These are phyloP conservation scores for Enteromius treurensis DNA, from an alignment of 2,797 vertebrate species.

Conservation along the genomic window DNA sequence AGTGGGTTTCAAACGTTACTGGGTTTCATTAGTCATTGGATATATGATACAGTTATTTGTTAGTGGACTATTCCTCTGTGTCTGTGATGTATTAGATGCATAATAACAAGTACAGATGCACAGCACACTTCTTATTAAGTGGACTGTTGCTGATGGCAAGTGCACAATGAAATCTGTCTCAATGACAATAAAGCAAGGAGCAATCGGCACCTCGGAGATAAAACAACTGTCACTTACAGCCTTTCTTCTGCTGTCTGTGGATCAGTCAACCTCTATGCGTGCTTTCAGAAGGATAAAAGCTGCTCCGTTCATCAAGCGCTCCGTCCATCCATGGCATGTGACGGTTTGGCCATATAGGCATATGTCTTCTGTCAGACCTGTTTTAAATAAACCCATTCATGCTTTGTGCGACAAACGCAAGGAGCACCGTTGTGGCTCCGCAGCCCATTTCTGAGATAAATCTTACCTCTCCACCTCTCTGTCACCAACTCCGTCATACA, in stretches of 20 bases:
- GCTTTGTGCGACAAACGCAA: constrained; percentile 54
- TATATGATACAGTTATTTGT: background rate
- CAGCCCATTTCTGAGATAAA: constrained; percentile 75
- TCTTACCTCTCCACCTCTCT: constrained; percentile 75
- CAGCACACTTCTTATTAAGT: constrained; percentile 1
- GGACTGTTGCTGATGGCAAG: constrained; percentile 22
- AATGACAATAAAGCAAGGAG: constrained; percentile 17
- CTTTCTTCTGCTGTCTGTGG: constrained; percentile 40
- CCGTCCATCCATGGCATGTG: constrained; percentile 21
- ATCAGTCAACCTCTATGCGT: constrained; percentile 12
- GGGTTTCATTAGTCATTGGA: background rate
- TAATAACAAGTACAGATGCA: background rate
- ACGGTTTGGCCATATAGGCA: constrained; percentile 27
- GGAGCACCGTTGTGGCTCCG: constrained; percentile 59
- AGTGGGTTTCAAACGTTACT: background rate
- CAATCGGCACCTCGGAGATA: constrained; percentile 29
- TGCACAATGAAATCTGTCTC: constrained; percentile 36
- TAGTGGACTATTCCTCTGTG: background rate
- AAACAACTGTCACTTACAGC: constrained; percentile 43
- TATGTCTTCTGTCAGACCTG: constrained; percentile 41
- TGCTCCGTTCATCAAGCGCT: constrained; percentile 18
- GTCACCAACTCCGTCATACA: constrained; percentile 88
- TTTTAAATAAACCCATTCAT: constrained; percentile 54
- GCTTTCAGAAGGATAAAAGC: constrained; percentile 38
- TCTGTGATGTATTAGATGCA: background rate